phyloP scores from a whole-genome alignment of 2,888 invertebrate genomes.

The Mesoligia furuncula region DNA sequence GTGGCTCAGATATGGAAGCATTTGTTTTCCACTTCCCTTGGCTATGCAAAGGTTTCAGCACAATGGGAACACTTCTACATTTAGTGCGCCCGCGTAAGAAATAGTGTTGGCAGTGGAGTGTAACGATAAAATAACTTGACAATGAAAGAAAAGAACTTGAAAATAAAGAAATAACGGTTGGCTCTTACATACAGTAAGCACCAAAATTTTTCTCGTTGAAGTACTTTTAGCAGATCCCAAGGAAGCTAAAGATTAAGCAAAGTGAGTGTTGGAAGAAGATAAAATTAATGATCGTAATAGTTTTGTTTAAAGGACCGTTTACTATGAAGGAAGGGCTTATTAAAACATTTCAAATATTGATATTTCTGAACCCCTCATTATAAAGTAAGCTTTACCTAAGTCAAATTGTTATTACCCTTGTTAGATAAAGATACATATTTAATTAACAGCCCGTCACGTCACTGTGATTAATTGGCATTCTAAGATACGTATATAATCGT shows the following conservation, averaged over 20 bases:
- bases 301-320: not conserved
- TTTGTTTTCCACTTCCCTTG: slow-evolving; percentile 72
- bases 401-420: slow-evolving; percentile 28
- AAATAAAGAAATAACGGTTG: slow-evolving; percentile 26
- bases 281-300: not conserved
- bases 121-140: slow-evolving; percentile 36
- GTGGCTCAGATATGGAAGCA: slow-evolving; percentile 52
- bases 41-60: slow-evolving; percentile 73
- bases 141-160: slow-evolving; percentile 40
- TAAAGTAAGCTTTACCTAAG: slow-evolving; percentile 2
- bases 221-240: not conserved
- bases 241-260: not conserved
- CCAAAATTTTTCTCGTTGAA: slow-evolving; percentile 8
- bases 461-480: slow-evolving; percentile 31
- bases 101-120: slow-evolving; percentile 60
- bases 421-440: slow-evolving; percentile 42
- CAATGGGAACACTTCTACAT: slow-evolving; percentile 77
- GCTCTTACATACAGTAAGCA: slow-evolving; percentile 10
- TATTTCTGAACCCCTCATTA: slow-evolving; percentile 22
- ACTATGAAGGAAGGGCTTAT: not conserved
- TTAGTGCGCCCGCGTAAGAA: slow-evolving; percentile 56
- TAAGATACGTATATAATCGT: not conserved
- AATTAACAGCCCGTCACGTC: slow-evolving; percentile 10
- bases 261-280: not conserved
- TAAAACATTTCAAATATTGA: slow-evolving; percentile 16